These are phyloP conservation scores for Tetramorium parvispinum DNA, from an alignment of 1,140 invertebrate species.

Conservation along the genomic window DNA sequence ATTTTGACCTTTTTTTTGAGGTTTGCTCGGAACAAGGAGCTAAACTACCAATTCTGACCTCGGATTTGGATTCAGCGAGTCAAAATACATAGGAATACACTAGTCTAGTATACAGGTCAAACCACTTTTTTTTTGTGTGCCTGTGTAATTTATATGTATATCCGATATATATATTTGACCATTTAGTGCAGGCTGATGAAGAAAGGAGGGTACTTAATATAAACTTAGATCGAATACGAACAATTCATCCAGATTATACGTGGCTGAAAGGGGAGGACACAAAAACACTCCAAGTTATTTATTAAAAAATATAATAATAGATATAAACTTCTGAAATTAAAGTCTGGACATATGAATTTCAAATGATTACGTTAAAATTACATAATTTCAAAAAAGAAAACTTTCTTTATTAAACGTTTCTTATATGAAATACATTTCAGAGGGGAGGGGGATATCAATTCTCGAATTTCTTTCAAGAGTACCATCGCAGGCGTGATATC, in stretches of 20 bases:
- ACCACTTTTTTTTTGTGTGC: too few species aligned
- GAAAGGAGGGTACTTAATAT: neutral
- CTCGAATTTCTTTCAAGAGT: neutral
- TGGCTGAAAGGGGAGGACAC: neutral
- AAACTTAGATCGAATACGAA: neutral
- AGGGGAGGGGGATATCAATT: neutral
- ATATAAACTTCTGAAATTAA: neutral
- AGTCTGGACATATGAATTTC: neutral
- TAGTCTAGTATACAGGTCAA: too few species aligned
- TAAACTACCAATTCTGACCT: too few species aligned
- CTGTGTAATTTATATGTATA: too few species aligned
- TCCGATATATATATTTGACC: neutral
- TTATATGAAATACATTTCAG: neutral
- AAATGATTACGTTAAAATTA: neutral
- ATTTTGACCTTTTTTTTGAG: too few species aligned
- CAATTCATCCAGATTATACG: neutral
- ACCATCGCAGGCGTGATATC: conserved; percentile 11
- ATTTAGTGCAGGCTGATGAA: neutral
- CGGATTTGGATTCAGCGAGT: too few species aligned
- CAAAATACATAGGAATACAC: too few species aligned
- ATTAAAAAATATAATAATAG: conserved; percentile 7
- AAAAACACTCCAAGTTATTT: neutral
- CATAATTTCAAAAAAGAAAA: neutral
- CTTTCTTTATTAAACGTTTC: neutral
- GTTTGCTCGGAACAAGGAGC: too few species aligned